phyloP scores from a whole-genome alignment of 2,797 vertebrate genomes.

The Melanotaenia parkinsoni region DNA sequence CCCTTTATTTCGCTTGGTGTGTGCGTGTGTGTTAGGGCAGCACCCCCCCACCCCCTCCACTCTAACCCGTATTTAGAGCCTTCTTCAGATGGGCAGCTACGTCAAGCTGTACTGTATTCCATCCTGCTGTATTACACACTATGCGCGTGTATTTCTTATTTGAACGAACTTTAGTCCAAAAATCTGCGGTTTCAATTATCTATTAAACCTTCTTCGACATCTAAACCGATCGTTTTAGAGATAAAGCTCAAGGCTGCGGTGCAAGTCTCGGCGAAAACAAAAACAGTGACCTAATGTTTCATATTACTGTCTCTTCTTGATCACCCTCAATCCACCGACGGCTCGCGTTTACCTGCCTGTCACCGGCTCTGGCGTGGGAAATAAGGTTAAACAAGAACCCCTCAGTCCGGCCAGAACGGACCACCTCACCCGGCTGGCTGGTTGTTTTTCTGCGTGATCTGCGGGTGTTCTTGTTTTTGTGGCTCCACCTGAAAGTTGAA shows the following conservation, averaged over 20 bases:
- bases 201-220: conserved; percentile 15
- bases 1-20: conserved; percentile 61
- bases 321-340: conserved; percentile 32
- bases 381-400: conserved; percentile 38
- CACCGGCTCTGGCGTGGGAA: conserved; percentile 31
- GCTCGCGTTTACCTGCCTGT: conserved; percentile 43
- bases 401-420: conserved; percentile 12
- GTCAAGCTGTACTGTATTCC: conserved; percentile 66
- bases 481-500: conserved; percentile 46
- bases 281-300: conserved; percentile 49
- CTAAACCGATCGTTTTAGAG: conserved; percentile 20
- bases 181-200: background rate
- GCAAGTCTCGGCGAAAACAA: conserved; percentile 24
- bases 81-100: conserved; percentile 78
- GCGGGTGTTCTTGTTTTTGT: background rate
- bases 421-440: conserved; percentile 25
- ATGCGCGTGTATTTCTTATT: background rate
- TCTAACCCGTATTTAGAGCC: conserved; percentile 72
- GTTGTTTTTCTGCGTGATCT: conserved; percentile 37
- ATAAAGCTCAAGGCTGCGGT: conserved; percentile 35
- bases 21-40: conserved; percentile 41
- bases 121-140: conserved; percentile 50
- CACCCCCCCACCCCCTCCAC: conserved; percentile 21
- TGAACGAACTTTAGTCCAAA: background rate
- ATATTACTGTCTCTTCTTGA: conserved; percentile 42